Conservation (phyloP, 2,113 vertebrate genomes). For the Pteropus alecto region DNA sequence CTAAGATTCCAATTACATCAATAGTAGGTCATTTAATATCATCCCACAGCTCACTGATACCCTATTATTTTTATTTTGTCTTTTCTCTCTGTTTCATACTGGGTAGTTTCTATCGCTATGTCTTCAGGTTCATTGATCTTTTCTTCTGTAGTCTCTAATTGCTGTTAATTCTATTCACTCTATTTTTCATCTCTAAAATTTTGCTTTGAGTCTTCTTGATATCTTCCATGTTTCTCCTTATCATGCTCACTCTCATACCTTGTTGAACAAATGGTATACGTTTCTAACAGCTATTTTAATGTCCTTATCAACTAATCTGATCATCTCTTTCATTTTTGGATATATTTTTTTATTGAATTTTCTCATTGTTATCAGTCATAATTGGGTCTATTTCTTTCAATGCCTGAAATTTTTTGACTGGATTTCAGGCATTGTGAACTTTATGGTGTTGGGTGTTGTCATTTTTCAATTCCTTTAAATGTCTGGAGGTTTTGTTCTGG, state of each 20-base stretch:
- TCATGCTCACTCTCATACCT: not conserved
- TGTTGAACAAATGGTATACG: not conserved
- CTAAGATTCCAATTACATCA: not conserved
- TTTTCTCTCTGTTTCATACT: not conserved
- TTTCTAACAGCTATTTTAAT: not conserved
- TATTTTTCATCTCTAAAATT: not conserved
- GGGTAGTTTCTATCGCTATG: not conserved
- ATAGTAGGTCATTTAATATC: not conserved
- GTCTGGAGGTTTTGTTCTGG: not conserved
- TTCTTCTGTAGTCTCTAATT: not conserved
- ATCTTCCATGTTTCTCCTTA: not conserved
- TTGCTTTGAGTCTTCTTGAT: not conserved
- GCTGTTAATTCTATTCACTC: not conserved
- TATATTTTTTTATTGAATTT: constrained; percentile 33
- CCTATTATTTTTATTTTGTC: not conserved
- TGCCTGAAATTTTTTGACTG: not conserved
- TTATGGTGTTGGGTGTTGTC: not conserved
- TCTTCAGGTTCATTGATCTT: not conserved
- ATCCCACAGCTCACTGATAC: not conserved
- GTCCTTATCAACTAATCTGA: not conserved
- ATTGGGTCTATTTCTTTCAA: not conserved
- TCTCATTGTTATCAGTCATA: not conserved
- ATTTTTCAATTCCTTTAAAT: constrained; percentile 18
- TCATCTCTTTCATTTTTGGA: not conserved
- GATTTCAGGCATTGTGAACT: not conserved